Evolutionary conservation across 1,140 invertebrate genomes (phyloP).

Genomic region (Trypoxylus dichotomus): DNA sequence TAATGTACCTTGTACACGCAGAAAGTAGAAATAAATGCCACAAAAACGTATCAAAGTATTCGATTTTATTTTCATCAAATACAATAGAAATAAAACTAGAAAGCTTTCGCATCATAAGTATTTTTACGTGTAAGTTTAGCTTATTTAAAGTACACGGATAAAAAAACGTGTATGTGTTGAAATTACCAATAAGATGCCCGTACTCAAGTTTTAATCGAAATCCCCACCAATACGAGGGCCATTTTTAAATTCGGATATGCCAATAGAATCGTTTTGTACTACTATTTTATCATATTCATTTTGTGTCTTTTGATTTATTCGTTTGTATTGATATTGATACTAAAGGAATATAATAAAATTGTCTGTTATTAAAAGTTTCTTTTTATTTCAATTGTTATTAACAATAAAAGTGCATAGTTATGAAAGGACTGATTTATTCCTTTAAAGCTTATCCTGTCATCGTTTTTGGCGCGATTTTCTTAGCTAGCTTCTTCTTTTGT

Average conservation of each 20-base stretch:
- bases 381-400: slow-evolving; percentile 3
- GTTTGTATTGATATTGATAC: neutral
- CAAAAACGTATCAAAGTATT: neutral
- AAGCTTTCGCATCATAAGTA: no score
- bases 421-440: no score
- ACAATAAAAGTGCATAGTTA: no score
- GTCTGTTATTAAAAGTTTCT: no score
- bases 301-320: neutral
- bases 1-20: slow-evolving; percentile 42
- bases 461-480: slow-evolving; percentile 5
- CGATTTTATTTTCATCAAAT: neutral
- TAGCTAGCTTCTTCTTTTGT: slow-evolving; percentile 15
- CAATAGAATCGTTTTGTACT: no score
- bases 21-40: neutral
- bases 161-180: no score
- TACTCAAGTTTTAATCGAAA: no score
- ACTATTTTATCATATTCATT: neutral
- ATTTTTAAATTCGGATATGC: no score
- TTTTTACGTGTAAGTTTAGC: no score
- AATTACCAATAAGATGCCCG: no score
- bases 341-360: neutral
- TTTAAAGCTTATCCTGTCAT: neutral
- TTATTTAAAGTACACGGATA: no score
- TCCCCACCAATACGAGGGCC: no score
- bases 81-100: neutral